Evolutionary conservation across 2,113 vertebrate genomes (phyloP), one percentile per base, ranked within the genome.

Genomic region (Brienomyrus brachyistius): DNA sequence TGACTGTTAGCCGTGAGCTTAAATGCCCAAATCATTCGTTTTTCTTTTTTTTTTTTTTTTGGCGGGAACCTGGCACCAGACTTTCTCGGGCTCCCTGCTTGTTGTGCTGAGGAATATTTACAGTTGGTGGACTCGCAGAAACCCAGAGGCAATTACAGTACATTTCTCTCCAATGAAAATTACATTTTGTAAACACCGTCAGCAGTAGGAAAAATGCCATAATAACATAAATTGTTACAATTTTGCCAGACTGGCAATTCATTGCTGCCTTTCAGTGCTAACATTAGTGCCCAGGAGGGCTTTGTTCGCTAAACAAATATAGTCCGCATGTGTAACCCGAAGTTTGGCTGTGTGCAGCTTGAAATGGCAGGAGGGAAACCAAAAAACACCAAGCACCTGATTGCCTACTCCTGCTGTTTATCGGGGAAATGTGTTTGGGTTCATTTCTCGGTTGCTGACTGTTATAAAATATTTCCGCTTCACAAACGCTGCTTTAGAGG

Each of bases 211-310:
- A 88, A 90, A 82, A 88, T 15, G 43, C 52, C 40, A 21, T 87
- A 90, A 90, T 87, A 87, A 62, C 90, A 82, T 90, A 90, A 88
- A 90, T 88, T 90, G 86, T 88, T 90, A 52, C 90, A 54, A 90
- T 90, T 90, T 88, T 83, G 90, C 86, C 86, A 83, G 90, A 59
- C 74, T 70, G 90, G 35, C 66, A 90, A 90, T 88, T 74, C 51
- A 62, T 88, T 82, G 86, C 70, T 88, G 50, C 62, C 70, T 90
- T 88, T 90, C 48, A 74, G 52, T 82, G 15, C 86, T 88, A 90
- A 88, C 86, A 84, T 88, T 90, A 82, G 51, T 88, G 51, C 85
- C 85, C 10, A 80, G 89, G 86, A 70, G 77, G 89, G n/a, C 74
- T 62, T 89, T 89, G 80, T 89, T 89, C 88, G 52, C 70, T 83